A percentile compares a stretch with the other conserved stretches of the same genome.
Conservation (phyloP, 2,113 vertebrate genomes). For the Lates calcarifer region DNA sequence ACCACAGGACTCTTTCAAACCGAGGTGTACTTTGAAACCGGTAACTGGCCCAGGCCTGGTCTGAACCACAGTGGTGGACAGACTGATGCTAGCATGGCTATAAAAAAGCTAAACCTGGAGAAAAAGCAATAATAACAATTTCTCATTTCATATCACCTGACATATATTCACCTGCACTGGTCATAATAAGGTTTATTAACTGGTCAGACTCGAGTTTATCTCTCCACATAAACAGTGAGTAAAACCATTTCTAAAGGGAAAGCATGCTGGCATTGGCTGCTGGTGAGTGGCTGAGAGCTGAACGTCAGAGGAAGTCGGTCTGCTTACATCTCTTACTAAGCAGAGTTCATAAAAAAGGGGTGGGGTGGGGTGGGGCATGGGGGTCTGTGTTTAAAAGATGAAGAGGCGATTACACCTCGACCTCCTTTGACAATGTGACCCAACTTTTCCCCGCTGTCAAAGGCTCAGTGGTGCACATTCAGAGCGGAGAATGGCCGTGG, state of each 20-base stretch:
- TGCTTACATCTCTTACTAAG: conserved; percentile 48
- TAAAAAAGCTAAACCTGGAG: background rate
- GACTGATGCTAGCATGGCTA: background rate
- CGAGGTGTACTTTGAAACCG: too few species aligned
- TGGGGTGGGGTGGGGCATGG: conserved; percentile 18
- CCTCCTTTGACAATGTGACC: conserved; percentile 53
- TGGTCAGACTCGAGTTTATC: conserved; percentile 21
- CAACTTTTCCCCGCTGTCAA: conserved; percentile 58
- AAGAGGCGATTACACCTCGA: conserved; percentile 37
- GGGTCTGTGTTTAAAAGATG: conserved; percentile 38
- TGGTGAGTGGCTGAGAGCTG: conserved; percentile 93
- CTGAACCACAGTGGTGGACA: background rate
- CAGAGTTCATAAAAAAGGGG: conserved; percentile 33
- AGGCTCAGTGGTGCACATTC: conserved; percentile 54
- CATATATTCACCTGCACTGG: too few species aligned
- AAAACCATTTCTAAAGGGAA: conserved; percentile 78
- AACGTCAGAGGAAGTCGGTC: conserved; percentile 60
- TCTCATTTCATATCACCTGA: background rate
- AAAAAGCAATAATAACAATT: too few species aligned
- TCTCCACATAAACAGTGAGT: conserved; percentile 57
- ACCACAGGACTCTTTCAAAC: too few species aligned
- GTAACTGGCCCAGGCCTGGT: too few species aligned
- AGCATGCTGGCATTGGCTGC: conserved; percentile 94
- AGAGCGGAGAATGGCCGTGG: conserved; percentile 53
- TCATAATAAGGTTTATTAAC: background rate